These are phyloP conservation scores for Synanthedon myopaeformis DNA, from an alignment of 2,888 invertebrate species.

Conservation along the genomic window DNA sequence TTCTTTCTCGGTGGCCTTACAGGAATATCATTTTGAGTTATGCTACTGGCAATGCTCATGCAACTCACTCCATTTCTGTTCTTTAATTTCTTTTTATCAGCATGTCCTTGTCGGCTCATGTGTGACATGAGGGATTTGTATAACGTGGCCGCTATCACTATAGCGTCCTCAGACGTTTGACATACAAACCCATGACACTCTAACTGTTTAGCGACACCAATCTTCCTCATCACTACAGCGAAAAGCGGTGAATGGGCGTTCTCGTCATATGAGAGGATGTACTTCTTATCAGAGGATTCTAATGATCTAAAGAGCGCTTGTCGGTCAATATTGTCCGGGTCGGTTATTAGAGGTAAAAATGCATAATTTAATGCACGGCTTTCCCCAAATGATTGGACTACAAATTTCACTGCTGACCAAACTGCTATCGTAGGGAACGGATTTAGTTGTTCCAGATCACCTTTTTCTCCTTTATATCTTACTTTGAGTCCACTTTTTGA, in stretches of 20 bases:
- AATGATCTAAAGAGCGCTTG: slow-evolving; percentile 73
- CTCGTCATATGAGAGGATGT: slow-evolving; percentile 68
- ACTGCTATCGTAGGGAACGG: slow-evolving; percentile 93
- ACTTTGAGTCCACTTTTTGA: slow-evolving; percentile 79
- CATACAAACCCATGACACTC: slow-evolving; percentile 94
- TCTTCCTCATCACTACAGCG: slow-evolving; percentile 89
- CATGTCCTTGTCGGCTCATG: slow-evolving; percentile 73
- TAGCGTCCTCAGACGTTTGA: slow-evolving; percentile 89
- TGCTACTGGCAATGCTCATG: slow-evolving; percentile 78
- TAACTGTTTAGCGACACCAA: slow-evolving; percentile 80
- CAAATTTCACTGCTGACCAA: slow-evolving; percentile 92
- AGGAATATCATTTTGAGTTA: slow-evolving; percentile 64
- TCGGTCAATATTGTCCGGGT: slow-evolving; percentile 83
- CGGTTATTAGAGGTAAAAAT: slow-evolving; percentile 86
- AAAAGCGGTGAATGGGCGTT: slow-evolving; percentile 86
- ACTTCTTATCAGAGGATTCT: slow-evolving; percentile 66
- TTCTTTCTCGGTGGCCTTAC: slow-evolving; percentile 82
- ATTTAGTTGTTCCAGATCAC: slow-evolving; percentile 76
- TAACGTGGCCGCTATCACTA: slow-evolving; percentile 90
- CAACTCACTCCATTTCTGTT: slow-evolving; percentile 83
- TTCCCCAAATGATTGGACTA: slow-evolving; percentile 73
- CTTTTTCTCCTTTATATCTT: slow-evolving; percentile 73
- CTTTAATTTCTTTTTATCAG: slow-evolving; percentile 71
- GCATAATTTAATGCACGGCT: slow-evolving; percentile 74
- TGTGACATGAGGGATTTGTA: slow-evolving; percentile 90